These are phyloP conservation scores for Noctua fimbriata DNA, from an alignment of 2,888 invertebrate species.

Conservation along the genomic window DNA sequence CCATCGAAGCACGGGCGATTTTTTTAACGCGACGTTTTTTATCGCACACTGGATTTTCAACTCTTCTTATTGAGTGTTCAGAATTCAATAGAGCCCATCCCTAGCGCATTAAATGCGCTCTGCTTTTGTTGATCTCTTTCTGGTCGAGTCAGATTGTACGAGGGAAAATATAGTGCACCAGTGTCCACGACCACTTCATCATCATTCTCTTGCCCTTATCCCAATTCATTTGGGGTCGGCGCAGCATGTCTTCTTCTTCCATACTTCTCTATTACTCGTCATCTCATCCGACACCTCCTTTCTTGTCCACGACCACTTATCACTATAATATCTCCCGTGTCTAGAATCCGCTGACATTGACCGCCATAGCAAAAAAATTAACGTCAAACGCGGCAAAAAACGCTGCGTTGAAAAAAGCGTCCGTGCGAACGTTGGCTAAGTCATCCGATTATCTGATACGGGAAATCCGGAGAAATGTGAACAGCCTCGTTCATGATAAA, in stretches of 20 bases:
- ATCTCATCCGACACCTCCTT: no score
- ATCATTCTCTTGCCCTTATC: no score
- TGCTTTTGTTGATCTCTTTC: not conserved
- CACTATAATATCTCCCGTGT: not conserved
- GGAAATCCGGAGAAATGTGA: constrained; percentile 18
- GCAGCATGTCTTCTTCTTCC: no score
- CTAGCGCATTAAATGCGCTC: not conserved
- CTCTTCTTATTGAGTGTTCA: not conserved
- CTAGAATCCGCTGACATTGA: not conserved
- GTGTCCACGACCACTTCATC: not conserved
- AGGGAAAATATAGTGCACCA: not conserved
- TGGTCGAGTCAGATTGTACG: not conserved
- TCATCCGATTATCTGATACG: constrained; percentile 41
- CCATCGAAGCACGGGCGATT: not conserved
- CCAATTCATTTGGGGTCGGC: no score
- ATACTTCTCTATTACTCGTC: no score
- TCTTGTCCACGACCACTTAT: not conserved
- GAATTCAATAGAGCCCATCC: not conserved
- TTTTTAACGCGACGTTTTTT: not conserved
- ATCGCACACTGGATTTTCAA: not conserved
- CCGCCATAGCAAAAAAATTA: not conserved
- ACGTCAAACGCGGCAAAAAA: not conserved
- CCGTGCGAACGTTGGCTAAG: not conserved
- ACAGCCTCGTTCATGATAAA: constrained; percentile 35
- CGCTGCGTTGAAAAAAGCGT: not conserved